Evolutionary conservation across 92 coral and sea anemone species (phyloP).

Genomic region (Porites cylindrica): DNA sequence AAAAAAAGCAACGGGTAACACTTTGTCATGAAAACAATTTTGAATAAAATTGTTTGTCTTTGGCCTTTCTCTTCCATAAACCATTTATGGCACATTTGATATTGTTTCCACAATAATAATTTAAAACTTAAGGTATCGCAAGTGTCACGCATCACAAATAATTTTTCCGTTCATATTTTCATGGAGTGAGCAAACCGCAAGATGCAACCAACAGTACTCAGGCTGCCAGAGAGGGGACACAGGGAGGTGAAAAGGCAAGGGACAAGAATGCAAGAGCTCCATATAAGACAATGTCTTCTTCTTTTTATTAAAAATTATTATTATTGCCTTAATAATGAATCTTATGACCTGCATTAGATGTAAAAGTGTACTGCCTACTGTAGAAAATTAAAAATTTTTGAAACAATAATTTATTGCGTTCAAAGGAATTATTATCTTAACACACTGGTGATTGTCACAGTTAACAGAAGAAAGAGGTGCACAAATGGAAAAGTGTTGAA

Average conservation of each 20-base stretch:
- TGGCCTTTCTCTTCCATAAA: conserved; percentile 69
- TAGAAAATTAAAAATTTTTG: not conserved
- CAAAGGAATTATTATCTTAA: not conserved
- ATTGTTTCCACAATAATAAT: too few species aligned
- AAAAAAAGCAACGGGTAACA: too few species aligned
- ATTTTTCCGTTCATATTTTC: too few species aligned
- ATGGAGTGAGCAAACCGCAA: too few species aligned
- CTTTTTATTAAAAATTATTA: not conserved
- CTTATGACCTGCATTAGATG: conserved; percentile 8
- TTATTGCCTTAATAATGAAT: not conserved
- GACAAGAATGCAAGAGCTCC: too few species aligned
- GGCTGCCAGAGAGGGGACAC: too few species aligned
- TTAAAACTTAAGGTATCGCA: too few species aligned
- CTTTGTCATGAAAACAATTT: conserved; percentile 79
- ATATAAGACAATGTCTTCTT: too few species aligned
- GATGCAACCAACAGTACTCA: too few species aligned
- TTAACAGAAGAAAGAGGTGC: not conserved
- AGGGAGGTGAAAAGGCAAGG: too few species aligned
- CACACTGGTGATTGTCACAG: not conserved
- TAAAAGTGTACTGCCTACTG: not conserved
- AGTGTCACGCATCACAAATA: too few species aligned
- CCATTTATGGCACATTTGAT: conserved; percentile 33
- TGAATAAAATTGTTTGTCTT: conserved; percentile 87
- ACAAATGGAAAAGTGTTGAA: not conserved
- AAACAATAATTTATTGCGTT: too few species aligned